Evolutionary conservation across 1,140 invertebrate species (phyloP), one percentile per base, ranked within the genome.

Genomic region (Pseudoatta argentina): DNA sequence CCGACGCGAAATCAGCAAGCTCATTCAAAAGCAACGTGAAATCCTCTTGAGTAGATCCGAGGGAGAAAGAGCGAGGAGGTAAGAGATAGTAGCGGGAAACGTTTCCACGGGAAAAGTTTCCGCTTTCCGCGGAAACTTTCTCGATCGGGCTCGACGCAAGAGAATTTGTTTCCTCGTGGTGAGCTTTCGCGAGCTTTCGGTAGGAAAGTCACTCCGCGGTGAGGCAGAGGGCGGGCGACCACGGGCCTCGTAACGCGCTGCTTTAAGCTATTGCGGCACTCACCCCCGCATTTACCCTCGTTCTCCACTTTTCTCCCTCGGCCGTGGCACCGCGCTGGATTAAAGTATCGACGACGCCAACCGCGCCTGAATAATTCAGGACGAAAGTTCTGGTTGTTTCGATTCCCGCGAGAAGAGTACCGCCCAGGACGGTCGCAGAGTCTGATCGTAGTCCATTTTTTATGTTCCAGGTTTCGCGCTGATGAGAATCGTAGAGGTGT

Each of bases 401-500:
- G 87, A 83, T 61, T 55, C 48, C 53, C 34, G 48, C 39, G 85
- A 78, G 53, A 69, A 21, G 57, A 69, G 79, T 71, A 59, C 61
- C 83, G 16, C 8, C 34, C 55, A 81, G 82, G 39, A 79, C 72
- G 73, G 89, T 85, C 63, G 63, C 18, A 44, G 67, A 27, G 27
- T 69, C 44, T 76, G 69, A 73, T 86, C 66, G 76, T 83, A 81
- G 44, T 73, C 16, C 48, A 53, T 14, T 90, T 90, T 92, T 92
- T 94, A 93, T 94, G 92, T 97, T 97, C 57, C 96, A 98, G 98
- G 98, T 93, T 97, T 97, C 59, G 97, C 98, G 66, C 95, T 98
- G 75, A 98, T 98, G 97, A 98, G 98, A 95, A 97, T 98, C 86
- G 98, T 98, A 18, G 98, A 98, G 93, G 98, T 98, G 16, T 98